Conservation (phyloP, 2,888 invertebrate genomes). For the Peribatodes rhomboidaria region DNA sequence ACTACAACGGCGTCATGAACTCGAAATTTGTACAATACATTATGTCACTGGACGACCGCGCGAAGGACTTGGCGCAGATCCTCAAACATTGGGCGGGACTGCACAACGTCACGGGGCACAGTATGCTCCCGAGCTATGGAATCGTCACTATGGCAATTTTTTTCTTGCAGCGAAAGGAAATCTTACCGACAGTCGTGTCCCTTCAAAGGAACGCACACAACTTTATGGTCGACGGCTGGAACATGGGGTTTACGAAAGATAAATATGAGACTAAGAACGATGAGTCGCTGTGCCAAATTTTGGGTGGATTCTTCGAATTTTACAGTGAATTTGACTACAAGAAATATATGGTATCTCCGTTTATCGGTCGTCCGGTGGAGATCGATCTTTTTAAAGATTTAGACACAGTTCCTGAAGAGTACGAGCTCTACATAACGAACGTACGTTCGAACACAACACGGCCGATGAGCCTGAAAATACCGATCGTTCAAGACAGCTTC, state of each 20-base stretch:
- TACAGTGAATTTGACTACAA: slow-evolving; percentile 20
- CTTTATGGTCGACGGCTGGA: background rate
- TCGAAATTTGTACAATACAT: slow-evolving; percentile 18
- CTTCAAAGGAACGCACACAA: slow-evolving; percentile 26
- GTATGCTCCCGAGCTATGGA: slow-evolving; percentile 26
- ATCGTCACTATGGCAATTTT: slow-evolving; percentile 44
- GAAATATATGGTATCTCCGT: slow-evolving; percentile 19
- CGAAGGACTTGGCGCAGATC: slow-evolving; percentile 12
- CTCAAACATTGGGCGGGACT: slow-evolving; percentile 30
- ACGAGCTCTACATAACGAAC: background rate
- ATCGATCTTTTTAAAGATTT: background rate
- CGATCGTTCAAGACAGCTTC: slow-evolving; percentile 1
- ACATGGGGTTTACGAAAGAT: slow-evolving; percentile 1
- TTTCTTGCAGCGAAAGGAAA: slow-evolving; percentile 47
- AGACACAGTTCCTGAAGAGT: slow-evolving; percentile 1
- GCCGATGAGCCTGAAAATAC: background rate
- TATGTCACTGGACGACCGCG: slow-evolving; percentile 16
- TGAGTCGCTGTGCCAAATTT: slow-evolving; percentile 17
- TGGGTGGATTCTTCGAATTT: slow-evolving; percentile 32
- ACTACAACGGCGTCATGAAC: slow-evolving; percentile 10
- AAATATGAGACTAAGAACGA: background rate
- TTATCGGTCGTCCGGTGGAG: slow-evolving; percentile 17
- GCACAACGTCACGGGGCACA: slow-evolving; percentile 6
- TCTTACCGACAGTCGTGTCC: slow-evolving; percentile 31
- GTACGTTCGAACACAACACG: background rate